Base-by-base conservation (phyloP, 2,113 vertebrate species). In the Malurus cyaneus region DNA sequence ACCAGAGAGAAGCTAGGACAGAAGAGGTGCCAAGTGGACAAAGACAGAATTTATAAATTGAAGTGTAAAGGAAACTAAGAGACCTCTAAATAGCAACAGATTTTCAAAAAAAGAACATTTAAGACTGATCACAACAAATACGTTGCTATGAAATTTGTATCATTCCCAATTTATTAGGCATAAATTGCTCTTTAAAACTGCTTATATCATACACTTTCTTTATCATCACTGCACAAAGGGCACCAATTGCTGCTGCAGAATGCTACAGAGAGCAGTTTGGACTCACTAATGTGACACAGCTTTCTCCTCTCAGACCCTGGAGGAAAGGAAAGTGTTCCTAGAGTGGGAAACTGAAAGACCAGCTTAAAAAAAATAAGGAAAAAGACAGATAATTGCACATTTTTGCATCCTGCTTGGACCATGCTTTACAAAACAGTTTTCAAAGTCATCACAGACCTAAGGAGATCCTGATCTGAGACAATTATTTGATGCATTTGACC, bases 111-210 rank as follows among this genome's bases (percentile, higher is more conserved):
- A 11, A 86, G 2, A 2, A 50, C 42, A 96, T 94, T 94, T 69
- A 97, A 96, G 91, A 97, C 81, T 88, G 92, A 97, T 96, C 91
- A 93, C 94, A 80, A 96, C 92, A 92, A 95, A 87, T 72, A 72
- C 57, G 49, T 96, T 98, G 96, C 85, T 97, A 95, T 96, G 96
- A 98, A 98, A 97, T 97, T 96, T 76, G 92, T 97, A 94, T 96
- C 88, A 97, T 98, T 98, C 89, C 93, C 96, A 93, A 97, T 98
- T 98, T 98, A 98, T 98, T 97, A 97, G 65, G 96, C 97, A 96
- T 96, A 97, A 98, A 97, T 97, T 94, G 97, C 92, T 98, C 96
- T 98, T 97, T 98, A 97, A 97, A 98, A 98, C 87, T 96, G 94
- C 80, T 92, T 24, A 12, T 94, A 97, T 96, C 96, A 93, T 92